These are phyloP conservation scores for Coilia nasus DNA, from an alignment of 2,797 vertebrate genomes.

Conservation along the genomic window DNA sequence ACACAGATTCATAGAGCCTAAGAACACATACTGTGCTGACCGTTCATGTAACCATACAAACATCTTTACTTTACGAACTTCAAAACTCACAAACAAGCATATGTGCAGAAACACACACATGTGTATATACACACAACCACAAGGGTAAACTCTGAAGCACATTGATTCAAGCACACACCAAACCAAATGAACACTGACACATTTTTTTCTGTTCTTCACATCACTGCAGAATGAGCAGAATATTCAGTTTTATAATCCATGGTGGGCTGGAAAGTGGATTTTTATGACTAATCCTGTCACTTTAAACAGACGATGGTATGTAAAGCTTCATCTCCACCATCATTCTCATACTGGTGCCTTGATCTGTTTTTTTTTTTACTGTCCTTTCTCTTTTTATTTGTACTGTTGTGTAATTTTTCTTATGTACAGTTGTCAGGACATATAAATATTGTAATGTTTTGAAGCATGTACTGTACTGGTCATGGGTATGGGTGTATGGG, in stretches of 20 bases:
- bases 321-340: background rate
- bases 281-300: background rate
- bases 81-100: background rate
- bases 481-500: no score
- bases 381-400: no score
- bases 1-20: background rate
- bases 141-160: background rate
- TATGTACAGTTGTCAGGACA: background rate
- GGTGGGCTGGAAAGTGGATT: background rate
- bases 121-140: no score
- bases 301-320: background rate
- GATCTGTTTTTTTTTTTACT: background rate
- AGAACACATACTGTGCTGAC: conserved; percentile 19
- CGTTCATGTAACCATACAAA: conserved; percentile 26
- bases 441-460: background rate
- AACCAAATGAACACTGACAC: conserved; percentile 32
- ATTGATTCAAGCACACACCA: conserved; percentile 27
- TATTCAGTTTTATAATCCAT: background rate
- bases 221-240: background rate
- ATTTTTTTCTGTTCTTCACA: background rate
- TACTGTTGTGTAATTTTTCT: background rate
- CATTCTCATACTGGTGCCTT: background rate
- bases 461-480: background rate
- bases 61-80: background rate
- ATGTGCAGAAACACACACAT: background rate